These are phyloP conservation scores for Diarsia dahlii DNA, from an alignment of 2,888 invertebrate species.

Conservation along the genomic window DNA sequence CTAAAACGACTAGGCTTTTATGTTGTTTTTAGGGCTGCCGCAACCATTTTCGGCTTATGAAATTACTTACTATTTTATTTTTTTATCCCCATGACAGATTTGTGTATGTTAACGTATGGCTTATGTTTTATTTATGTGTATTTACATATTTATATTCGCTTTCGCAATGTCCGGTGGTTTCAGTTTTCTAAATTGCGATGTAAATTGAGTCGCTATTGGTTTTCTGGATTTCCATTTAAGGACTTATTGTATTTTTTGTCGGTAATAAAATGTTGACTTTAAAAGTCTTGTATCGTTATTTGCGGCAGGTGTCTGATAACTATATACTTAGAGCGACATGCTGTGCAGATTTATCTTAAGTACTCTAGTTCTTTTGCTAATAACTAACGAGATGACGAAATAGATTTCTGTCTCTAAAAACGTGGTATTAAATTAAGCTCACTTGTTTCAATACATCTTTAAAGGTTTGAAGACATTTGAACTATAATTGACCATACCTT, in stretches of 20 bases:
- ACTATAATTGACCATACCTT: neutral
- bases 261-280: constrained; percentile 12
- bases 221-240: constrained; percentile 28
- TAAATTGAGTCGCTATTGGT: constrained; percentile 51
- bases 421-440: neutral
- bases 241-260: constrained; percentile 5
- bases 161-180: constrained; percentile 41
- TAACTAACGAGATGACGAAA: neutral
- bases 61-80: constrained; percentile 61
- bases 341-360: neutral
- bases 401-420: neutral
- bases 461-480: neutral
- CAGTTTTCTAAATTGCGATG: constrained; percentile 51
- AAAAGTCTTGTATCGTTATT: neutral
- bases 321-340: neutral
- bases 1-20: constrained; percentile 72
- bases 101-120: constrained; percentile 42
- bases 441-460: neutral
- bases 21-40: constrained; percentile 73
- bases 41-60: constrained; percentile 67
- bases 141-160: constrained; percentile 52
- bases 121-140: constrained; percentile 57
- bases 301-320: neutral
- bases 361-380: neutral
- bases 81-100: constrained; percentile 62